Evolutionary conservation across 2,797 vertebrate genomes (phyloP), one percentile per base, ranked within the genome.

Genomic region (Triplophysa bombifrons): DNA sequence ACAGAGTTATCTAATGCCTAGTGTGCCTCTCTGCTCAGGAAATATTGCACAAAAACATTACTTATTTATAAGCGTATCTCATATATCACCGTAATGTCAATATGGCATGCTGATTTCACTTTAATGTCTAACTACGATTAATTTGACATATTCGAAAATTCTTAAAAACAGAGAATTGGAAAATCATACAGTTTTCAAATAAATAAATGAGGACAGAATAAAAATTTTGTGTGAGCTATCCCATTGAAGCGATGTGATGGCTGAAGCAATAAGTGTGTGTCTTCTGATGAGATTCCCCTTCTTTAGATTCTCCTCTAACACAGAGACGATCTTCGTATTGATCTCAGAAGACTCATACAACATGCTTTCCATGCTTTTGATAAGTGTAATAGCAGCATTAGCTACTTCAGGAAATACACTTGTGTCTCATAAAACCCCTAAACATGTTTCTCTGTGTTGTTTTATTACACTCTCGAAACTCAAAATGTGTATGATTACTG

Each of bases 251-350:
- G 8, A 41, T 1, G 1, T 41, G 1, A 51, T 19, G 3, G 50
- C 14, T 51, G 4, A 51, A 51, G 6, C 50, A 51, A 51, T 51
- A 16, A 51, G n/a, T 76, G 68, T 46, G 34, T 61, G 67, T 44
- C 46, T 64, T 44, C 71, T 55, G 48, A 78, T 64, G 76, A 78
- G 46, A 71, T n/a, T 30, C 12, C n/a, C 20, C 60, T 72, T 38
- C 22, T 22, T 79, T 69, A 65, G 30, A 46, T 79, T 55, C 17
- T 20, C 56, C 50, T 46, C 19, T 65, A 79, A 72, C 53, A 60
- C 69, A n/a, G 69, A 46, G 77, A 56, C 72, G 68, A 79, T 79
- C 69, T 79, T 72, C 53, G 77, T 79, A 79, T 79, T 79, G 77
- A 79, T 79, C 69, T 79, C 68, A n/a, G 60, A 79, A 72, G 60